Evolutionary conservation across 2,113 vertebrate genomes (phyloP).

Genomic region (Erinaceus europaeus): DNA sequence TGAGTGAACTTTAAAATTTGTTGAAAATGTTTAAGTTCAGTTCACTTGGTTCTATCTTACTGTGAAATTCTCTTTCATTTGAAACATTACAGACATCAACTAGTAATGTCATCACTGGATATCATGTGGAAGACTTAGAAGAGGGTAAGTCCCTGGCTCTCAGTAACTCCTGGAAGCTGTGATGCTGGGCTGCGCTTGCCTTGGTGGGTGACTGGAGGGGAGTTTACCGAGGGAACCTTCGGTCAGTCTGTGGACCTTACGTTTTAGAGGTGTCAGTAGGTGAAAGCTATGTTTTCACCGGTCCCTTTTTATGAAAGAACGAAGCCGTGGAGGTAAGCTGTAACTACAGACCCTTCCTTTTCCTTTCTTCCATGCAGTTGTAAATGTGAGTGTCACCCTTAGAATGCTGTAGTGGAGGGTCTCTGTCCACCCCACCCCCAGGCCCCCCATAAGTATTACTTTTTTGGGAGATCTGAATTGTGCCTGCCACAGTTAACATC

Average conservation of each 20-base stretch:
- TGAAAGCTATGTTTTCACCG: neutral
- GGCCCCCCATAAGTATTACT: neutral
- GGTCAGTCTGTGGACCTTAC: no score
- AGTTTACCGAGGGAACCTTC: no score
- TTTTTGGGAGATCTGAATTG: slow-evolving; percentile 8
- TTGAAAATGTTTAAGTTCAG: slow-evolving; percentile 21
- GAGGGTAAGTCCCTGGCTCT: slow-evolving; percentile 79
- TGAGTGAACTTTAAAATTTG: neutral
- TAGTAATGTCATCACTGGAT: slow-evolving; percentile 81
- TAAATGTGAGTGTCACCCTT: no score
- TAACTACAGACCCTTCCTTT: neutral
- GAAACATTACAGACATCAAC: slow-evolving; percentile 81
- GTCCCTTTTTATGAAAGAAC: neutral
- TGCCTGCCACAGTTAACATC: neutral
- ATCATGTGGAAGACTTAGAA: slow-evolving; percentile 83
- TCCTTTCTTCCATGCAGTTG: neutral
- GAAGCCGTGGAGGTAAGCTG: neutral
- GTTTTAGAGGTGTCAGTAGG: neutral
- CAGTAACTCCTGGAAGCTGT: neutral
- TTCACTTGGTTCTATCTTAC: slow-evolving; percentile 24
- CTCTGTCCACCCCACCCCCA: neutral
- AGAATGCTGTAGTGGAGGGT: neutral
- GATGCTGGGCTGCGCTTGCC: neutral
- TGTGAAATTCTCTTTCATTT: slow-evolving; percentile 60
- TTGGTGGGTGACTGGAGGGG: no score